These are phyloP conservation scores for Aphaenogaster rudis DNA, from an alignment of 1,140 invertebrate genomes.

Conservation along the genomic window DNA sequence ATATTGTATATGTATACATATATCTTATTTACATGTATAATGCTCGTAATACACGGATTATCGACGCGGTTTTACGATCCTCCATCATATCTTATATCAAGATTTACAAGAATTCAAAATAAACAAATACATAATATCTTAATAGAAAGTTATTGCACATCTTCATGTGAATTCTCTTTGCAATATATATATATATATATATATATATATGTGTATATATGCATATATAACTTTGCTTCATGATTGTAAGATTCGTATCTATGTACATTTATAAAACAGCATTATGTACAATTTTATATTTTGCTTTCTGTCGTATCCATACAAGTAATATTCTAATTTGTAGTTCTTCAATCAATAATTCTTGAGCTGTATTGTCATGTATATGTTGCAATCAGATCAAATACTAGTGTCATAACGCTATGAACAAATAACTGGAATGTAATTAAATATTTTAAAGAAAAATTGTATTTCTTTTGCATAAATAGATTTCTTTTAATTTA, in stretches of 20 bases:
- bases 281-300: slow-evolving; percentile 42
- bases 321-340: neutral
- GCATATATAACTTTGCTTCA: neutral
- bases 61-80: neutral
- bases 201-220: neutral
- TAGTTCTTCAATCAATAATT: slow-evolving; percentile 18
- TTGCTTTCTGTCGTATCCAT: neutral
- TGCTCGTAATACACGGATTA: slow-evolving; percentile 23
- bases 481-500: slow-evolving; percentile 23
- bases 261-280: slow-evolving; percentile 35
- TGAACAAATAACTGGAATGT: slow-evolving; percentile 18
- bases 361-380: slow-evolving; percentile 31
- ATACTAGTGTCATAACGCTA: slow-evolving; percentile 6
- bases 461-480: neutral
- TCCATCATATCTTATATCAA: neutral
- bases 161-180: neutral
- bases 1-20: slow-evolving; percentile 23
- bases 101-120: slow-evolving; percentile 4
- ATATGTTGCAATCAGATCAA: slow-evolving; percentile 44
- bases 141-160: neutral
- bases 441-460: slow-evolving; percentile 28
- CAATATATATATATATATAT: neutral
- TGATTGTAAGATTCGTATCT: slow-evolving; percentile 16
- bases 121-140: slow-evolving; percentile 12
- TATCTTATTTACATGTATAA: slow-evolving; percentile 28